Conservation (phyloP, 2,888 invertebrate genomes). For the Drosophila flavopinicola region DNA sequence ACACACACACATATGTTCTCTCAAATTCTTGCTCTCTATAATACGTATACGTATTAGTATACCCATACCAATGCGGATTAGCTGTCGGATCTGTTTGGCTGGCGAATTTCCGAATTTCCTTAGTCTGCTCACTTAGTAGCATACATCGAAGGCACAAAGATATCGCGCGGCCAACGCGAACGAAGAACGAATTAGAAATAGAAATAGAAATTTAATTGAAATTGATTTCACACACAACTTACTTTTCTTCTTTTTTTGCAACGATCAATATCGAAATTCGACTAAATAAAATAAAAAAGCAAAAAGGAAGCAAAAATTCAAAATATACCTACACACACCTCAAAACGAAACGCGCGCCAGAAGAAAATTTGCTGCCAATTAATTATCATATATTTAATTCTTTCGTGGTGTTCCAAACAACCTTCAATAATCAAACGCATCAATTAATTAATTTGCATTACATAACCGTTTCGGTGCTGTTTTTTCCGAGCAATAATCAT, state of each 20-base stretch:
- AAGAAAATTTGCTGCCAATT: slow-evolving; percentile 40
- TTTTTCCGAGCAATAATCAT: slow-evolving; percentile 16
- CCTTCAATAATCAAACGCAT: slow-evolving; percentile 41
- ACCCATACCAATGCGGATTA: slow-evolving; percentile 43
- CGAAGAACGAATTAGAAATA: slow-evolving; percentile 73
- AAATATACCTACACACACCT: too few relatives aligned
- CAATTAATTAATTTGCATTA: slow-evolving; percentile 54
- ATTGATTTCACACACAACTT: slow-evolving; percentile 20
- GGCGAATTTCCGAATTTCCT: slow-evolving; percentile 48
- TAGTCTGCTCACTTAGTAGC: slow-evolving; percentile 73
- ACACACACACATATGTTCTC: not conserved
- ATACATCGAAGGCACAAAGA: slow-evolving; percentile 76
- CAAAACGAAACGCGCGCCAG: slow-evolving; percentile 67
- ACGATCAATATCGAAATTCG: slow-evolving; percentile 43
- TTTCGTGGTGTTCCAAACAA: slow-evolving; percentile 56
- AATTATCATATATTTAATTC: slow-evolving; percentile 18
- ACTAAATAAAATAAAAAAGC: slow-evolving; percentile 10
- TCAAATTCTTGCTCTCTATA: not conserved
- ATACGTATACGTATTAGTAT: not conserved
- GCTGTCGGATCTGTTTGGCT: slow-evolving; percentile 46
- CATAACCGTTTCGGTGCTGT: slow-evolving; percentile 41
- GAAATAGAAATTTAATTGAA: slow-evolving; percentile 62
- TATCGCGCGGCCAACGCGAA: slow-evolving; percentile 78
- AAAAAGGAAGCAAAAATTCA: slow-evolving; percentile 29
- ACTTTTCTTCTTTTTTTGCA: slow-evolving; percentile 1